phyloP scores from a whole-genome alignment of 1,140 invertebrate genomes.

The Notospermus geniculatus region DNA sequence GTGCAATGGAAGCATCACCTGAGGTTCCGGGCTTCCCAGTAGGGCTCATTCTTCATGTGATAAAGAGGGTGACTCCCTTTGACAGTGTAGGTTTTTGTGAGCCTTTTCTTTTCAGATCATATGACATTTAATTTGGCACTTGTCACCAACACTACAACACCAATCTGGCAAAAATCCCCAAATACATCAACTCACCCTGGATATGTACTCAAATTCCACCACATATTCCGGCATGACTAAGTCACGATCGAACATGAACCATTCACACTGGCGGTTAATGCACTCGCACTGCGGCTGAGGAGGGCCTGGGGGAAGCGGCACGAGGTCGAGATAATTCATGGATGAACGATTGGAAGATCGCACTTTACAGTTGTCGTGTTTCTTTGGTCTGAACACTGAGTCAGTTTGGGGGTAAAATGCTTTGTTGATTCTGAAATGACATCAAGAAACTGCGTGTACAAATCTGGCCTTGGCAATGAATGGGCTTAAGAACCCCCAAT shows the following conservation, averaged over 20 bases:
- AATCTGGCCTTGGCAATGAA: too few species aligned
- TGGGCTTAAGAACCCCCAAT: too few species aligned
- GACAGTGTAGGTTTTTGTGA: too few species aligned
- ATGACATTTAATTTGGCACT: too few species aligned
- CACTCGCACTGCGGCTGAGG: slow-evolving; percentile 49
- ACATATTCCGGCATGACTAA: slow-evolving; percentile 55
- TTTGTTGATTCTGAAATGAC: slow-evolving; percentile 31
- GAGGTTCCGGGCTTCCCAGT: too few species aligned
- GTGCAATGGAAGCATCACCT: too few species aligned
- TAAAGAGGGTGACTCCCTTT: too few species aligned
- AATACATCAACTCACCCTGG: slow-evolving; percentile 38
- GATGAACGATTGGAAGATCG: background rate
- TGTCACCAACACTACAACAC: too few species aligned
- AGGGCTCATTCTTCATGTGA: too few species aligned
- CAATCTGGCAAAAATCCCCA: background rate
- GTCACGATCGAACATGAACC: slow-evolving; percentile 54
- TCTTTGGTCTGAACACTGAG: slow-evolving; percentile 48
- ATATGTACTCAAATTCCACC: slow-evolving; percentile 55
- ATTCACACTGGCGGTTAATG: slow-evolving; percentile 50
- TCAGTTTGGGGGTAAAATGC: slow-evolving; percentile 40
- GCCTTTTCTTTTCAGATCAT: too few species aligned
- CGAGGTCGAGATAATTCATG: background rate
- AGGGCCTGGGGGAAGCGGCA: too few species aligned
- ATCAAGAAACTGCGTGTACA: background rate
- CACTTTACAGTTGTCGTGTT: slow-evolving; percentile 15